Evolutionary conservation across 2,797 vertebrate genomes (phyloP).

Genomic region (Lutjanus argentimaculatus): DNA sequence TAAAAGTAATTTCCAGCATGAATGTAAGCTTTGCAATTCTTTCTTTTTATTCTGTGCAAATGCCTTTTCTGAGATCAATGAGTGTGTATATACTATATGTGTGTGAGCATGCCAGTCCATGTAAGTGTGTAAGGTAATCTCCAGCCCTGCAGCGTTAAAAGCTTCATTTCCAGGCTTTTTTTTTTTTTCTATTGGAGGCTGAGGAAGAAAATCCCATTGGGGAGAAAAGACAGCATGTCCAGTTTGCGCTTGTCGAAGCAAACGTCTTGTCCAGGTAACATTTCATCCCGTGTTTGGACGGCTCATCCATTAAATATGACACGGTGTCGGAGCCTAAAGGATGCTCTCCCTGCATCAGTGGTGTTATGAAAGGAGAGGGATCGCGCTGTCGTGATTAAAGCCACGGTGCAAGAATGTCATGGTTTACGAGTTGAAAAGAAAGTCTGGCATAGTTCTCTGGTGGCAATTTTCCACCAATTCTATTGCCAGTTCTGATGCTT

Average conservation of each 20-base stretch:
- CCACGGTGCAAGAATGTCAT: slow-evolving; percentile 11
- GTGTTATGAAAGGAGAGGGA: slow-evolving; percentile 48
- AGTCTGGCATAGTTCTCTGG: slow-evolving; percentile 44
- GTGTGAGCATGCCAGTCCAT: slow-evolving; percentile 29
- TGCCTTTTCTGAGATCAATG: slow-evolving; percentile 40
- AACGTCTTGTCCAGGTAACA: slow-evolving; percentile 65
- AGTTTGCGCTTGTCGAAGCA: slow-evolving; percentile 60
- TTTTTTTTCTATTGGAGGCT: not conserved
- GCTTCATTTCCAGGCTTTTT: slow-evolving; percentile 51
- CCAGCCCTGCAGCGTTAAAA: slow-evolving; percentile 59
- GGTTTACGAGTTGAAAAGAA: slow-evolving; percentile 55
- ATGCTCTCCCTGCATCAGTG: slow-evolving; percentile 37
- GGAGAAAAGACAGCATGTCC: slow-evolving; percentile 64
- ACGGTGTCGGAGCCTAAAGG: slow-evolving; percentile 42
- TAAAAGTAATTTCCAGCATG: slow-evolving; percentile 14
- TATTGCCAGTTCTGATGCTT: slow-evolving; percentile 37
- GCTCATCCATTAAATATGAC: slow-evolving; percentile 72
- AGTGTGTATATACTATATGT: slow-evolving; percentile 2
- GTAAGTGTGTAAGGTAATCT: slow-evolving; percentile 63
- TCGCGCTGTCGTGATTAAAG: slow-evolving; percentile 54
- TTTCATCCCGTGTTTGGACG: slow-evolving; percentile 54
- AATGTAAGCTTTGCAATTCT: slow-evolving; percentile 44
- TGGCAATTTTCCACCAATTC: slow-evolving; percentile 47
- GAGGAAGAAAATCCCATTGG: slow-evolving; percentile 69
- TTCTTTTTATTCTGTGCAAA: slow-evolving; percentile 10